phyloP scores from a whole-genome alignment of 2,888 invertebrate genomes.

The Parapristionchus giblindavisi region DNA sequence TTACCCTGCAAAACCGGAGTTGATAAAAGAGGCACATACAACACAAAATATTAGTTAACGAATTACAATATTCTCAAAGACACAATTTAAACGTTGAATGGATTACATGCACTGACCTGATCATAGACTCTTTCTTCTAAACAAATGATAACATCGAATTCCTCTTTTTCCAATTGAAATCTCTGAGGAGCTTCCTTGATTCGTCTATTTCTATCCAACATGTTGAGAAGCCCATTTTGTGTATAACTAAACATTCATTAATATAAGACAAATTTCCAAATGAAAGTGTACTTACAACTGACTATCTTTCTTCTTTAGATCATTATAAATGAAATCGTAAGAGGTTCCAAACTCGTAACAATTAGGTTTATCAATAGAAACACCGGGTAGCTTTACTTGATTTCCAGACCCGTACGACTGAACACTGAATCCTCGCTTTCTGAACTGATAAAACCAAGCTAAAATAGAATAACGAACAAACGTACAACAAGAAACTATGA shows the following conservation, averaged over 20 bases:
- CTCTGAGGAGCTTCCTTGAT: conserved; percentile 93
- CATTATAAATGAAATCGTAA: conserved; percentile 58
- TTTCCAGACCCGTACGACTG: conserved; percentile 72
- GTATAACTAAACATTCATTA: conserved; percentile 78
- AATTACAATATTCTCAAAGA: neutral
- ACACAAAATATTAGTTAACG: neutral
- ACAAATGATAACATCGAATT: conserved; percentile 93
- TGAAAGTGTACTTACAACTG: conserved; percentile 50
- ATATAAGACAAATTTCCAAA: neutral
- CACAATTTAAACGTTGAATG: neutral
- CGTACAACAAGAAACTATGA: conserved; percentile 86
- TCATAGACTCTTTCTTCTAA: conserved; percentile 99
- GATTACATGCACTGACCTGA: conserved; percentile 83
- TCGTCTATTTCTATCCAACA: conserved; percentile 94
- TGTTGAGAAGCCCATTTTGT: conserved; percentile 95
- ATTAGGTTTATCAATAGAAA: conserved; percentile 76
- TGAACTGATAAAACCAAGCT: conserved; percentile 69
- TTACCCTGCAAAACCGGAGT: neutral
- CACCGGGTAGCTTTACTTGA: conserved; percentile 91
- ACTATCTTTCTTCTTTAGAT: conserved; percentile 55
- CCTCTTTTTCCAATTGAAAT: conserved; percentile 87
- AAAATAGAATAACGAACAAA: conserved; percentile 30
- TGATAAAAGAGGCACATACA: neutral
- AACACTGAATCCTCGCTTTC: conserved; percentile 95
- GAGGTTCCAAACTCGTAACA: conserved; percentile 61